Base-by-base conservation (phyloP, 2,113 vertebrate genomes). In the Eupsittula cactorum region DNA sequence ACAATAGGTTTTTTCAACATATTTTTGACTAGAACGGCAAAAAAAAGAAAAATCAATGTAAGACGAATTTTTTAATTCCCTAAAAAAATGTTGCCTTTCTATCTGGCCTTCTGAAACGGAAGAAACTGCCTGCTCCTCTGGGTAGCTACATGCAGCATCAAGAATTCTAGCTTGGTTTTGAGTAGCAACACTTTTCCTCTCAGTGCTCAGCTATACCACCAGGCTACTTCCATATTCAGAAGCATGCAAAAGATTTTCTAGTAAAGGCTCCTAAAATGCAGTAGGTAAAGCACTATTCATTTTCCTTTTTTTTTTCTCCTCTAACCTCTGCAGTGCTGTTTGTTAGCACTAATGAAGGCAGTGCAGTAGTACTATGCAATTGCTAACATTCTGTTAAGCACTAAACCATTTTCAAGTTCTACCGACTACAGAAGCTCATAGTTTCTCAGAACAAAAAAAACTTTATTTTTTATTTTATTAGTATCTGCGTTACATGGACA, bases 11-110 rank as follows among this genome's bases (percentile, higher is more conserved):
- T 63, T 70, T 47, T 16, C 49, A 55, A 59, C 1, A 4, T 0
- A 4, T 73, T 86, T 47, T 55, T 90, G 64, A 35, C 39, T 41
- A 92, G 31, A 82, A 57, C 28, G 21, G 42, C 92, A 9, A 86
- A 95, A 96, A 94, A 93, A 53, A 29, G 18, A 12, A 92, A 57
- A 86, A 31, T 69, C 33, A 82, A 41, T 74, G 68, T 31, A 17
- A 86, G 68, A 79, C 88, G 9, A 91, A 47, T 75, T 94, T 86
- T 60, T 86, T 44, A 13, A 76, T 49, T 80, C 29, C 24, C 67
- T 53, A n/a, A 41, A 52, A 47, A 95, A 88, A 93, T 46, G 42
- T 8, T 77, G 42, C 59, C 39, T 41, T 65, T 87, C 59, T 71
- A 46, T n/a, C 25, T 47, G 31, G 23, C 2, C 23, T 85, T 76